phyloP scores from a whole-genome alignment of 2,113 vertebrate genomes.

The Scortum barcoo region DNA sequence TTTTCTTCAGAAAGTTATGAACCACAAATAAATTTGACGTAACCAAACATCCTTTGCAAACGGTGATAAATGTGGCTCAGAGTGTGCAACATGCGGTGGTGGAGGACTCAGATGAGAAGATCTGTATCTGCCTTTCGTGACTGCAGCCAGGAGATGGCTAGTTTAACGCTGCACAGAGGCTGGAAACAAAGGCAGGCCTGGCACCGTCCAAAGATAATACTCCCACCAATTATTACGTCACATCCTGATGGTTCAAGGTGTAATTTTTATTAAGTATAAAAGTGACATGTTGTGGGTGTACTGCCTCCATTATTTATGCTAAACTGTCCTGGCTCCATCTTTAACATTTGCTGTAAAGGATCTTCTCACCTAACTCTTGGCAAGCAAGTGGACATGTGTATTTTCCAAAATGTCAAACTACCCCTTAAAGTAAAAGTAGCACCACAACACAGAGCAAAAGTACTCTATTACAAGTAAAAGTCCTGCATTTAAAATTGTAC shows the following conservation, averaged over 20 bases:
- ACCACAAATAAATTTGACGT: not conserved
- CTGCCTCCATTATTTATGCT: not conserved
- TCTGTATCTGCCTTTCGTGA: too few relatives aligned
- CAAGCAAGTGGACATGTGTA: too few relatives aligned
- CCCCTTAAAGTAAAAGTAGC: too few relatives aligned
- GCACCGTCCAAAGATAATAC: not conserved
- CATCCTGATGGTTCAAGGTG: not conserved
- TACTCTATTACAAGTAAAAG: too few relatives aligned
- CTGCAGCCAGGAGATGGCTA: not conserved
- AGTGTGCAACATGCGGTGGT: not conserved
- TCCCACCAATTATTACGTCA: not conserved
- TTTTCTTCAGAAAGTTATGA: not conserved
- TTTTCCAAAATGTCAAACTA: too few relatives aligned
- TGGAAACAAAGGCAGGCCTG: not conserved
- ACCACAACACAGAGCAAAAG: too few relatives aligned
- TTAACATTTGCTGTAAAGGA: not conserved
- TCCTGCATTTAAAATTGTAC: too few relatives aligned
- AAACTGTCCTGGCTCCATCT: not conserved
- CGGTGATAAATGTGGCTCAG: not conserved
- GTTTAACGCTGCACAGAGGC: constrained; percentile 5
- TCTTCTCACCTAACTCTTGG: too few relatives aligned
- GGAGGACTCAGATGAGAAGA: too few relatives aligned
- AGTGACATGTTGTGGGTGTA: not conserved
- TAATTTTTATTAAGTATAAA: not conserved
- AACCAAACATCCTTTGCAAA: not conserved